Evolutionary conservation across 2,888 invertebrate genomes (phyloP).

Genomic region (Trisateles emortualis): DNA sequence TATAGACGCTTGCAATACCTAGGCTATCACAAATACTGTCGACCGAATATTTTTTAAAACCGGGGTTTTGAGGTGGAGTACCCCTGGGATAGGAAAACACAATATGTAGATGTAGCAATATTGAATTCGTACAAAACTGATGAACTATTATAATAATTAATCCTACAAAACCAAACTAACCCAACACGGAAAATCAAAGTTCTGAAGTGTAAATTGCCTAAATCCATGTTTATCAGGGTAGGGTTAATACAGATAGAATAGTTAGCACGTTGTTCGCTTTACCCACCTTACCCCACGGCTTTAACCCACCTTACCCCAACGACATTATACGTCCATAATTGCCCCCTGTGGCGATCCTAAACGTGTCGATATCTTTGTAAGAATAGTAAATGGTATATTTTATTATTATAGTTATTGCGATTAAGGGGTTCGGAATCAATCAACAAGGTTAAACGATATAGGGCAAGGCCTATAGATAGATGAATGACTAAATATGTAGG

Average conservation of each 20-base stretch:
- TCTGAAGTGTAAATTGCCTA: neutral
- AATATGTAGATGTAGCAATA: no score
- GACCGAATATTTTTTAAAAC: no score
- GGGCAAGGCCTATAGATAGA: neutral
- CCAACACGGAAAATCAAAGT: neutral
- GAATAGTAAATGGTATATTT: neutral
- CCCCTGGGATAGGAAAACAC: no score
- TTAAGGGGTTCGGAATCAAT: neutral
- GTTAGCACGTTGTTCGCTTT: neutral
- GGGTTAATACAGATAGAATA: neutral
- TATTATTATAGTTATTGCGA: neutral
- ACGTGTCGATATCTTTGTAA: neutral
- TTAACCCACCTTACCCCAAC: neutral
- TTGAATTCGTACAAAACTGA: no score
- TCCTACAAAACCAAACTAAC: neutral
- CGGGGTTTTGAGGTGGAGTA: no score
- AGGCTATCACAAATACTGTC: no score
- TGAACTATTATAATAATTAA: no score
- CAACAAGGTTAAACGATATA: neutral
- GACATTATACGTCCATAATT: neutral
- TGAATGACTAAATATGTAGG: no score
- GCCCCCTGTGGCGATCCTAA: neutral
- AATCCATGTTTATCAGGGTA: neutral
- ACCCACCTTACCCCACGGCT: neutral
- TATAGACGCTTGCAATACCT: no score